Percentiles rank a stretch among this genome's conserved stretches.
phyloP scores from a whole-genome alignment of 2,797 vertebrate genomes.

The Peromyscus attwateri region DNA sequence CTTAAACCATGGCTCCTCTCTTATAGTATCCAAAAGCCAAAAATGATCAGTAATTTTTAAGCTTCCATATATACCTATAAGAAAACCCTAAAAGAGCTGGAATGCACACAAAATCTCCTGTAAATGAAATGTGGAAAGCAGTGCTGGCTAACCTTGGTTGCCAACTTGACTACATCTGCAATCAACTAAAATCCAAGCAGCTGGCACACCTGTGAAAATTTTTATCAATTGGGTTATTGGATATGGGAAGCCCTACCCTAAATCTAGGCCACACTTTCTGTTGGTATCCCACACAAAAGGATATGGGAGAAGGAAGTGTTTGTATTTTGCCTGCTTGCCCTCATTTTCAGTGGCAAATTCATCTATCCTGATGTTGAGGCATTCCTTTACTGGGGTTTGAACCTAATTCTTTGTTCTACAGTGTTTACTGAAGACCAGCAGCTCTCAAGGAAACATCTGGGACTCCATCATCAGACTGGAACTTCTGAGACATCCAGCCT shows the following conservation, averaged over 20 bases:
- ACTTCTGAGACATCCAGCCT: background rate
- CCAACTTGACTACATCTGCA: background rate
- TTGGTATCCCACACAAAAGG: too few species aligned
- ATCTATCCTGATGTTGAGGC: background rate
- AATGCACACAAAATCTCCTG: background rate
- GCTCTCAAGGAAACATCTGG: background rate
- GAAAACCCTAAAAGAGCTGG: background rate
- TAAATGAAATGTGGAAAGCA: background rate
- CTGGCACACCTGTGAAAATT: background rate
- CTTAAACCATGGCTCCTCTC: background rate
- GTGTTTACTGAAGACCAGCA: background rate
- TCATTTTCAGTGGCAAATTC: background rate
- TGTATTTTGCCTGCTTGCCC: background rate
- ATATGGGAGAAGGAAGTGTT: too few species aligned
- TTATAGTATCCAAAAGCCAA: background rate
- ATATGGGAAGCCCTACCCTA: too few species aligned
- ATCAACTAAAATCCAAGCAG: background rate
- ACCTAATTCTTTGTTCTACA: too few species aligned
- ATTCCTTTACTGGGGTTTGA: background rate
- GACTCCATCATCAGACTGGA: background rate
- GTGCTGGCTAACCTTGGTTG: background rate
- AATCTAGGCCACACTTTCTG: background rate
- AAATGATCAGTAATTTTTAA: background rate
- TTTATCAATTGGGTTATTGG: background rate
- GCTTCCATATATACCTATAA: background rate